Evolutionary conservation across 1,140 invertebrate species (phyloP), one percentile per base, ranked within the genome.

Genomic region (Drosophila arawakana): DNA sequence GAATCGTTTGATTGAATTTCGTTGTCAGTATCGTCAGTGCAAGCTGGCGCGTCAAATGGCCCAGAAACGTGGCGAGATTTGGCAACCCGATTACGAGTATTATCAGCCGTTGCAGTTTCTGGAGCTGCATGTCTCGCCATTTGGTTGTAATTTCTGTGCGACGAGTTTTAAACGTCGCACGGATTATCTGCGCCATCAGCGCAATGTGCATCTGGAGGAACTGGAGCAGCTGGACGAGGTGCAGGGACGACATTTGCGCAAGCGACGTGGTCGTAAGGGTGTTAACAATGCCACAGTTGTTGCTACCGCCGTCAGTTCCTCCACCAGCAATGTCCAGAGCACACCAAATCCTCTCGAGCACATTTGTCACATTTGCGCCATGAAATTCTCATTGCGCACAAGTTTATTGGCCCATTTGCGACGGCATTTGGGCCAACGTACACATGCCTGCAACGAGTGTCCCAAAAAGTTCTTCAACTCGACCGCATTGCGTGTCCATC

Each of bases 381-480:
- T 81, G 18, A 90, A 89, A 30, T 92, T 92, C 72, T 81, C 79
- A 18, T 46, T 81, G 13, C 77, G 79, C n/a, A 86, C 67, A 57
- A 91, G 80, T 34, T 58, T 91, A 0, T 30, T 83, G 11, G 74
- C 90, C 4, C 91, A 91, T 35, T 46, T 91, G 11, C 75, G 78
- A 0, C 86, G 90, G 0, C 91, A 91, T 73, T 50, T 81, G 0
- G 81, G 79, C 5, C 75, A 86, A 60, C 70, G 80, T 0, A 76
- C 74, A 8, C 76, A 76, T 25, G 47, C 39, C 5, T 91, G 91
- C 62, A 43, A n/a, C 11, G 71, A 81, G 1, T 91, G 91, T 8
- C 81, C 83, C 34, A 91, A 91, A 49, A 89, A 80, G 72, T 91
- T 91, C 66, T 91, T 89, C 39, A 85, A 81, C 44, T 78, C 78